Evolutionary conservation across 2,113 vertebrate genomes (phyloP).

Genomic region (Melanotaenia duboulayi): DNA sequence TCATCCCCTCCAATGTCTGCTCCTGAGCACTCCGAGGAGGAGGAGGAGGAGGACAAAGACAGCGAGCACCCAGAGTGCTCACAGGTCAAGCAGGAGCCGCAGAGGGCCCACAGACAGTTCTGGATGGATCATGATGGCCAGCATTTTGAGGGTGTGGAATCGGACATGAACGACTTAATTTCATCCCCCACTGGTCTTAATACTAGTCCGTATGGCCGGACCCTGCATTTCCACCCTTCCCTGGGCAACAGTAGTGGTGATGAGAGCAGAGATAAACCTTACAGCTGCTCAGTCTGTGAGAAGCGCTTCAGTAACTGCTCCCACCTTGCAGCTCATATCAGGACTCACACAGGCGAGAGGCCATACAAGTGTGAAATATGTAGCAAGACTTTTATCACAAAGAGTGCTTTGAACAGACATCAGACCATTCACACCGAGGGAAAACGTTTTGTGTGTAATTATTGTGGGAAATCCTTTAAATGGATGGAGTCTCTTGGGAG

Average conservation of each 20-base stretch:
- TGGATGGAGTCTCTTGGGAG: conserved; percentile 77
- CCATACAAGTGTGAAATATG: conserved; percentile 76
- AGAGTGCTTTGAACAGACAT: conserved; percentile 74
- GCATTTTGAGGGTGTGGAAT: conserved; percentile 56
- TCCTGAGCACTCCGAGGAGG: conserved; percentile 48
- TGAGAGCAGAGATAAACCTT: conserved; percentile 66
- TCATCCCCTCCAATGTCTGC: conserved; percentile 51
- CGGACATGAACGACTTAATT: conserved; percentile 72
- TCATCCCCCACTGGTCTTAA: conserved; percentile 44
- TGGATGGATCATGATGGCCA: conserved; percentile 60
- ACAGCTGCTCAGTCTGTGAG: conserved; percentile 73
- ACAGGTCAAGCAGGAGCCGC: conserved; percentile 63
- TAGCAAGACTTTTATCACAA: conserved; percentile 74
- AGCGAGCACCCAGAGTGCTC: conserved; percentile 52
- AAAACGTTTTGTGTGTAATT: conserved; percentile 71
- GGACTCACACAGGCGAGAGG: conserved; percentile 77
- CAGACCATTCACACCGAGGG: conserved; percentile 76
- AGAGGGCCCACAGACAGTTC: conserved; percentile 60
- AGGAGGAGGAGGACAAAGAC: conserved; percentile 46
- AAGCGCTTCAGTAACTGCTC: conserved; percentile 77
- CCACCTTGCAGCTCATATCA: conserved; percentile 74
- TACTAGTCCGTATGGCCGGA: conserved; percentile 45
- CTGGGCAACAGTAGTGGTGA: conserved; percentile 23
- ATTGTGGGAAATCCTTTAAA: conserved; percentile 73
- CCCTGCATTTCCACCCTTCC: conserved; percentile 59